phyloP scores from a whole-genome alignment of 2,797 vertebrate genomes.

The Anabas testudineus region DNA sequence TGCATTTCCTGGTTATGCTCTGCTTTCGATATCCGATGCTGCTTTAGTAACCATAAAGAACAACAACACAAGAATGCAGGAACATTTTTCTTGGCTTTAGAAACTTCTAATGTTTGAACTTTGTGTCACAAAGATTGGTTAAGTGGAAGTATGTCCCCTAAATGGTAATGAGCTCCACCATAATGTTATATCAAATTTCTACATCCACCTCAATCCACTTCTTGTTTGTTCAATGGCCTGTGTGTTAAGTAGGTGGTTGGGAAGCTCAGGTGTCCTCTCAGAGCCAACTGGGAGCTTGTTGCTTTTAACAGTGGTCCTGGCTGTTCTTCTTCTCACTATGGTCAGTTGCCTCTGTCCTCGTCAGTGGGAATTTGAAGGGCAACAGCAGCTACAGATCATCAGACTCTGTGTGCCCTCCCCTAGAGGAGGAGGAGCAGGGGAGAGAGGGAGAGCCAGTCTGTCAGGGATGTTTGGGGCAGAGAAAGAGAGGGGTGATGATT shows the following conservation, averaged over 20 bases:
- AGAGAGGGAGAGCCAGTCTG: conserved; percentile 14
- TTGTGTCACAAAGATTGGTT: conserved; percentile 4
- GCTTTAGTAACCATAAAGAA: conserved; percentile 51
- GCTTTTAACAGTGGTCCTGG: conserved; percentile 23
- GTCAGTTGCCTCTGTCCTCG: conserved; percentile 59
- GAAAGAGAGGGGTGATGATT: conserved; percentile 20
- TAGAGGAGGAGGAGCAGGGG: conserved; percentile 22
- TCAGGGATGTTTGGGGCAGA: conserved; percentile 32
- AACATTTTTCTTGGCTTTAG: conserved; percentile 35
- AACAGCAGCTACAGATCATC: conserved; percentile 50
- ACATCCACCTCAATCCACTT: conserved; percentile 6
- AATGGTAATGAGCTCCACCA: neutral
- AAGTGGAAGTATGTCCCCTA: neutral
- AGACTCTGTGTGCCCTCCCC: conserved; percentile 20
- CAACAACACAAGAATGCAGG: conserved; percentile 54
- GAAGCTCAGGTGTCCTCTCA: conserved; percentile 66
- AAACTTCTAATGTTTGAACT: conserved; percentile 30
- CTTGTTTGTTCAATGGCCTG: conserved; percentile 62
- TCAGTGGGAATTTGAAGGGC: conserved; percentile 63
- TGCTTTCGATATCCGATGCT: conserved; percentile 55
- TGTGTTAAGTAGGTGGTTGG: conserved; percentile 45
- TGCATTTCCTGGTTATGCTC: conserved; percentile 56
- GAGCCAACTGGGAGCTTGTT: conserved; percentile 36
- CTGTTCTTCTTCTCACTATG: conserved; percentile 31
- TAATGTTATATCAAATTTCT: conserved; percentile 1